These are phyloP conservation scores for Microctonus aethiopoides DNA, from an alignment of 2,888 invertebrate genomes.

Conservation along the genomic window DNA sequence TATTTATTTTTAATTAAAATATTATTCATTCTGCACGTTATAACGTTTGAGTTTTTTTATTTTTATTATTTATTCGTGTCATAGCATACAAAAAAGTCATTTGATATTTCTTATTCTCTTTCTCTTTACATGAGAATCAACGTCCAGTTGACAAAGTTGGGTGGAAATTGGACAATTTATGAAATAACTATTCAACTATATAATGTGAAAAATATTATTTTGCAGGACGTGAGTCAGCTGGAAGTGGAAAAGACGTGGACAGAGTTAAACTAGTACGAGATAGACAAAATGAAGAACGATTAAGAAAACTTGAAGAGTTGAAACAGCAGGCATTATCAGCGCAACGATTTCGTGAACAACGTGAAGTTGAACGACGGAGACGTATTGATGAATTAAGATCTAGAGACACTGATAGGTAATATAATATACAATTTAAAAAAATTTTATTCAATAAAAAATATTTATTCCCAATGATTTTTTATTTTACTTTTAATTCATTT, in stretches of 20 bases:
- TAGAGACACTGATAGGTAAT: slow-evolving; percentile 77
- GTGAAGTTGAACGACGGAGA: slow-evolving; percentile 84
- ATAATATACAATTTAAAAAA: not conserved
- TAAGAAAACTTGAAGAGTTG: slow-evolving; percentile 88
- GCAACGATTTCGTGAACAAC: slow-evolving; percentile 89
- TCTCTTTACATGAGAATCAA: not conserved
- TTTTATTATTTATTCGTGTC: not conserved
- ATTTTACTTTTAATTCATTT: not conserved
- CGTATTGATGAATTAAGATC: slow-evolving; percentile 85
- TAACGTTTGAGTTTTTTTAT: not conserved
- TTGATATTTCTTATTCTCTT: not conserved
- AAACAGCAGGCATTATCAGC: slow-evolving; percentile 89
- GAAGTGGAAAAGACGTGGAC: slow-evolving; percentile 62
- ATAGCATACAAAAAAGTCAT: not conserved
- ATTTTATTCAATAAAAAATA: not conserved
- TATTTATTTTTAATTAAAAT: not conserved
- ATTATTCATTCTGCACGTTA: not conserved
- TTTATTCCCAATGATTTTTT: slow-evolving; percentile 19
- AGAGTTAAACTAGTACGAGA: slow-evolving; percentile 77
- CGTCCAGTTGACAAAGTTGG: not conserved
- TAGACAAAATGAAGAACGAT: slow-evolving; percentile 89
- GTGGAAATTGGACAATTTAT: not conserved
- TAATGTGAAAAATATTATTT: slow-evolving; percentile 28
- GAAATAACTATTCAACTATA: not conserved
- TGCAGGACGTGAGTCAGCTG: slow-evolving; percentile 62